phyloP scores from a whole-genome alignment of 2,888 invertebrate genomes.

The Baronia brevicornis region DNA sequence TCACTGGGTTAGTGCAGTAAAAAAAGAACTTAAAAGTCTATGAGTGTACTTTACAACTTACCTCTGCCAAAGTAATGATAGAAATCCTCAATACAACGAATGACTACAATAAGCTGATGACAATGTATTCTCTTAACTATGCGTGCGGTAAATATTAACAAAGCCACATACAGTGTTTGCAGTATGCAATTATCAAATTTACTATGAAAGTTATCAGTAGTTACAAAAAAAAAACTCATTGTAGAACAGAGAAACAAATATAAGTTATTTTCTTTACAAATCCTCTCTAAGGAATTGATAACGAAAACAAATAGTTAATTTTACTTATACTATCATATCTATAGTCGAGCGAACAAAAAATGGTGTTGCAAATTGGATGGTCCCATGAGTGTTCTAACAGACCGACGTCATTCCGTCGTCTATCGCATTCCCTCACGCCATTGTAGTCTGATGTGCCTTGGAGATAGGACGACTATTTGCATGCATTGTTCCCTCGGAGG shows the following conservation, averaged over 20 bases:
- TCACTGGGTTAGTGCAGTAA: no score
- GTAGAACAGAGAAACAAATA: no score
- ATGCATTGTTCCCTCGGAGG: constrained; percentile 11
- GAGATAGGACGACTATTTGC: constrained; percentile 15
- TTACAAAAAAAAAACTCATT: no score
- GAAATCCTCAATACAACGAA: constrained; percentile 6
- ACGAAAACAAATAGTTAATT: constrained; percentile 2
- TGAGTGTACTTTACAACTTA: no score
- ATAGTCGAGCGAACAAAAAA: background rate
- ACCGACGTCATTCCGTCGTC: background rate
- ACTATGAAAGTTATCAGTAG: no score
- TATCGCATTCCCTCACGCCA: constrained; percentile 12
- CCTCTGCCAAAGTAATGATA: constrained; percentile 6
- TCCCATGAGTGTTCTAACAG: constrained; percentile 1
- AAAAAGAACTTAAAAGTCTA: no score
- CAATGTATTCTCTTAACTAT: constrained; percentile 9
- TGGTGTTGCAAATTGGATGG: constrained; percentile 1
- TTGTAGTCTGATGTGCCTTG: constrained; percentile 11
- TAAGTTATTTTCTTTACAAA: constrained; percentile 3
- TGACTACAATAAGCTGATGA: constrained; percentile 8
- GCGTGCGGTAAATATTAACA: no score
- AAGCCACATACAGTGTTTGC: no score
- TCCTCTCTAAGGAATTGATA: background rate
- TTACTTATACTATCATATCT: background rate
- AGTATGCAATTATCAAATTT: no score